These are phyloP conservation scores for Peromyscus aztecus DNA, from an alignment of 2,797 vertebrate species.

Conservation along the genomic window DNA sequence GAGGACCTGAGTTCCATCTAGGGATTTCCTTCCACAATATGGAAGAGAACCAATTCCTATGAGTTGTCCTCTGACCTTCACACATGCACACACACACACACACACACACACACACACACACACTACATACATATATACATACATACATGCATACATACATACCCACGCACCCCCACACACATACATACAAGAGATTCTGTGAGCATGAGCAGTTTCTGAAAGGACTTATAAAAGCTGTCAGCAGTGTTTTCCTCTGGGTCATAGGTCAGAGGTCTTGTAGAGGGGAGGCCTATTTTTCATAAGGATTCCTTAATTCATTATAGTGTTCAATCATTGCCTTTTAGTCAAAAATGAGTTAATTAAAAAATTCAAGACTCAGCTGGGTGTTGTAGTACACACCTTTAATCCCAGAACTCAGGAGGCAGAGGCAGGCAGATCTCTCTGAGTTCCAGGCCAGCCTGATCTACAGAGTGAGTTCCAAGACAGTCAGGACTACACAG, in stretches of 20 bases:
- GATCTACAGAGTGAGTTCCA: not conserved
- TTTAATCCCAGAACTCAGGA: not conserved
- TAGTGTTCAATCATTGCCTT: constrained; percentile 37
- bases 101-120: not conserved
- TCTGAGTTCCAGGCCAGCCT: not conserved
- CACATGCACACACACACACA: not conserved
- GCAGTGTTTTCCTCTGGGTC: not conserved
- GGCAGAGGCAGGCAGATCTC: not conserved
- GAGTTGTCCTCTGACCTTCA: not conserved
- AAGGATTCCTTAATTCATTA: constrained; percentile 41
- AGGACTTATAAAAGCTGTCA: not conserved
- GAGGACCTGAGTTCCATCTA: not conserved
- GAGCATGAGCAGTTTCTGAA: not conserved
- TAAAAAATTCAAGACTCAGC: not conserved
- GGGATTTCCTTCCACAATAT: no score
- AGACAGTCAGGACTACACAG: not conserved
- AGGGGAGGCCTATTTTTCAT: not conserved
- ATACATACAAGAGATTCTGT: not conserved
- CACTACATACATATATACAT: no score
- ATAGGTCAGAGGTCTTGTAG: not conserved
- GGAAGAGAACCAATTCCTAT: not conserved
- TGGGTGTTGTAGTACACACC: no score
- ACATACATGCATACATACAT: no score
- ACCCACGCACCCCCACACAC: no score
- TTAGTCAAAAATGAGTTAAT: constrained; percentile 44